These are phyloP conservation scores for Alloplasta piceator DNA, from an alignment of 2,888 invertebrate species.

Conservation along the genomic window DNA sequence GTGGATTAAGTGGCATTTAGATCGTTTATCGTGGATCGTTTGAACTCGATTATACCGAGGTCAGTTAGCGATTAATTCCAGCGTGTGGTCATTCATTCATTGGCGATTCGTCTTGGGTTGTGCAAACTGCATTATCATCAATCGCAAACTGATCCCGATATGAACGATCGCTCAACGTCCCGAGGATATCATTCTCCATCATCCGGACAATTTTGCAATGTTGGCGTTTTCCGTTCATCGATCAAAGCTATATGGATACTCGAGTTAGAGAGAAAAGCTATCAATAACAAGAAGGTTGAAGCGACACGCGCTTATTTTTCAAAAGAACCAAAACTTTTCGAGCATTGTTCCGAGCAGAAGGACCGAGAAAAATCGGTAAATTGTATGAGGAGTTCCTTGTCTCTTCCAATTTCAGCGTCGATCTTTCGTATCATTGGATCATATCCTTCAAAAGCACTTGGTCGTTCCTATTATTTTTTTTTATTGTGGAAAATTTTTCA, in stretches of 20 bases:
- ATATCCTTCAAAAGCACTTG: background rate
- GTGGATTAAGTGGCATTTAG: background rate
- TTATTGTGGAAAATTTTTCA: background rate
- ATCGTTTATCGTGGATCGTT: background rate
- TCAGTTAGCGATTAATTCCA: constrained; percentile 44
- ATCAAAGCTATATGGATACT: constrained; percentile 34
- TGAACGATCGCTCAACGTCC: constrained; percentile 2
- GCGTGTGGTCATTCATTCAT: constrained; percentile 37
- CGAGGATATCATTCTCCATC: constrained; percentile 49
- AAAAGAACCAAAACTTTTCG: constrained; percentile 8
- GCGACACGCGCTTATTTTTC: constrained; percentile 12
- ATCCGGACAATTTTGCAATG: constrained; percentile 39
- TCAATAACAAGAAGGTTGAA: constrained; percentile 40
- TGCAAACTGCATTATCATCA: constrained; percentile 51
- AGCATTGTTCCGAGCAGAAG: constrained; percentile 9
- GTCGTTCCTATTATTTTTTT: background rate
- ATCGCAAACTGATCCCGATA: constrained; percentile 5
- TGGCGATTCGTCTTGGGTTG: constrained; percentile 18
- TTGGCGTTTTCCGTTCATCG: constrained; percentile 34
- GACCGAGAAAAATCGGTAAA: background rate
- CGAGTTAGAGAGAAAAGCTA: constrained; percentile 40
- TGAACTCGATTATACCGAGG: constrained; percentile 28
- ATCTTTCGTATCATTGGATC: background rate
- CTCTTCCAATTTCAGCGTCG: background rate
- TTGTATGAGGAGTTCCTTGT: background rate